Base-by-base conservation (phyloP, 2,888 invertebrate genomes). In the Sabatieria punctata region DNA sequence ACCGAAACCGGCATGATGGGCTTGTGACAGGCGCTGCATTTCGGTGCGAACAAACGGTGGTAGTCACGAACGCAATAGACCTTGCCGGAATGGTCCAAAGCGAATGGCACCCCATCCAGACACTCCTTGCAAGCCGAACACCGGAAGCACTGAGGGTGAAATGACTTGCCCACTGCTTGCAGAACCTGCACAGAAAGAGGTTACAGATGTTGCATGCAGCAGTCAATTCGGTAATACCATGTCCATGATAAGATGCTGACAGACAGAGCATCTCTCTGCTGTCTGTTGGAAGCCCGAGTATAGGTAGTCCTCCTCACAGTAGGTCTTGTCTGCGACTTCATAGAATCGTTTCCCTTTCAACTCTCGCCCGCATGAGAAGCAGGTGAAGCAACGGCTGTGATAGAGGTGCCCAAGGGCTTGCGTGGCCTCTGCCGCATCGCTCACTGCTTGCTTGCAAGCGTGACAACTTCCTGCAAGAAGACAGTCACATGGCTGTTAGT, bases 261-360 rank as follows among this genome's bases (percentile, higher is more conserved):
- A 95, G 64, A 89, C 85, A 54, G 88, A 88, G 75, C 95, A 95
- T 66, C 93, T 91, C 66, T 95, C 93, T 26, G 91, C 91, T 24
- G 91, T 93, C 71, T 95, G 93, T 73, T 95, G 93, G 68, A 95
- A 95, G 51, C 93, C 95, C 48, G 91, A 91, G 71, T 93, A 95
- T 77, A 93, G 76, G 70, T 95, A 95, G 71, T 95, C 95, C 72
- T 95, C 93, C 73, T 95, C 93, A 66, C 95, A 97, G 67, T 91
- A 97, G 44, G 95, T 89, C 65, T 86, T 80, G 44, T 91, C 93
- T 66, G 91, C 86, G 2, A 91, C 91, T 71, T 93, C 91, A 70
- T 95, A 95, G 70, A 97, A 95, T 8, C 91, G 91, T 70, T 95
- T 95, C 50, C 91, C 93, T 46, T 91, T 74, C 45, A 95, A 72